These are phyloP conservation scores for Pandion haliaetus DNA, from an alignment of 2,113 vertebrate species.

Conservation along the genomic window DNA sequence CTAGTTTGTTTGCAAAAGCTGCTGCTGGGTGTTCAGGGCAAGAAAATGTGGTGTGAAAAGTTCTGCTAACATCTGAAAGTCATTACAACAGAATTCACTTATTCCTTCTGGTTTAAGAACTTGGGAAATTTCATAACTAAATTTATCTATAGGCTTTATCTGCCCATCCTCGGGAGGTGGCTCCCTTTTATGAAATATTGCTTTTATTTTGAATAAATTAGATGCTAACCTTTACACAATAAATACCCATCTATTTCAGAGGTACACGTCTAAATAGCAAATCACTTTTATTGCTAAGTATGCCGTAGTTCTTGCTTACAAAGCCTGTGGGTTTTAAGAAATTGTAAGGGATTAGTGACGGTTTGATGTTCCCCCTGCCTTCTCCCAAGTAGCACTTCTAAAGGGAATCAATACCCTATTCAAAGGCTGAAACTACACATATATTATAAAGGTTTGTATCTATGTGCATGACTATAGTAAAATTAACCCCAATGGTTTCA, in stretches of 20 bases:
- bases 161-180: background rate
- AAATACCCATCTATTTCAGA: background rate
- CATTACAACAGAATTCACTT: background rate
- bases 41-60: background rate
- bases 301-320: background rate
- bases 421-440: background rate
- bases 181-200: background rate
- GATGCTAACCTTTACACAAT: background rate
- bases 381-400: background rate
- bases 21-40: background rate
- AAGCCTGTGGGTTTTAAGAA: background rate
- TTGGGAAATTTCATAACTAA: background rate
- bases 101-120: background rate
- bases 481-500: background rate
- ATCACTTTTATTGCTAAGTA: background rate
- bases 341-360: background rate
- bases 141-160: background rate
- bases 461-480: background rate
- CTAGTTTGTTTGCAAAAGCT: background rate
- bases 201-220: slow-evolving; percentile 12
- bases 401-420: background rate
- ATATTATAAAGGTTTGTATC: background rate
- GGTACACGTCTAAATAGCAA: background rate
- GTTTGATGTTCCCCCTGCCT: background rate
- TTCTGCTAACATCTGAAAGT: background rate